phyloP scores from a whole-genome alignment of 2,113 vertebrate species.

The Benitochromis conjunctus region DNA sequence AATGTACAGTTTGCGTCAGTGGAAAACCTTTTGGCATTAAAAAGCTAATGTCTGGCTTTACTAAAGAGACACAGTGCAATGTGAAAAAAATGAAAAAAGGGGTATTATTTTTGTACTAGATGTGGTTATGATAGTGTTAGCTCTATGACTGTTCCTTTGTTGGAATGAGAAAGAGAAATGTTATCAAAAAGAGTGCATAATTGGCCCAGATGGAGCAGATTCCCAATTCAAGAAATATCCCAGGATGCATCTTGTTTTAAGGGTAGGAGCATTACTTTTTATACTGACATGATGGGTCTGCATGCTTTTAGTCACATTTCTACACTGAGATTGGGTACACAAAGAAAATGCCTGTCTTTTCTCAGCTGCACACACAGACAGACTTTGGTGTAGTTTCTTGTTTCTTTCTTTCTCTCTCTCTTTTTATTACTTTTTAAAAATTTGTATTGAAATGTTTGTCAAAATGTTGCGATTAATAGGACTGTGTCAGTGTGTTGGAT shows the following conservation, averaged over 20 bases:
- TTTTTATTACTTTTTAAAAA: background rate
- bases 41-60: accelerated
- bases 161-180: background rate
- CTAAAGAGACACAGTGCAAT: background rate
- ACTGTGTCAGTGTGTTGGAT: background rate
- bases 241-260: background rate
- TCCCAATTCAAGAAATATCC: background rate
- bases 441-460: background rate
- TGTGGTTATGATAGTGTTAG: background rate
- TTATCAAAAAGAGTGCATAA: background rate
- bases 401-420: background rate
- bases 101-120: background rate
- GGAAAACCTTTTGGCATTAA: background rate
- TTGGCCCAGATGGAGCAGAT: background rate
- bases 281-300: background rate
- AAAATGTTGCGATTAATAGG: background rate
- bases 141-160: background rate
- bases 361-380: background rate
- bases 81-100: accelerated
- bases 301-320: background rate
- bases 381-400: background rate
- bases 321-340: background rate
- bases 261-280: background rate
- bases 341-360: background rate
- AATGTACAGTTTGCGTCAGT: background rate